These are phyloP conservation scores for Xylota sylvarum DNA, from an alignment of 2,888 invertebrate genomes.

Conservation along the genomic window DNA sequence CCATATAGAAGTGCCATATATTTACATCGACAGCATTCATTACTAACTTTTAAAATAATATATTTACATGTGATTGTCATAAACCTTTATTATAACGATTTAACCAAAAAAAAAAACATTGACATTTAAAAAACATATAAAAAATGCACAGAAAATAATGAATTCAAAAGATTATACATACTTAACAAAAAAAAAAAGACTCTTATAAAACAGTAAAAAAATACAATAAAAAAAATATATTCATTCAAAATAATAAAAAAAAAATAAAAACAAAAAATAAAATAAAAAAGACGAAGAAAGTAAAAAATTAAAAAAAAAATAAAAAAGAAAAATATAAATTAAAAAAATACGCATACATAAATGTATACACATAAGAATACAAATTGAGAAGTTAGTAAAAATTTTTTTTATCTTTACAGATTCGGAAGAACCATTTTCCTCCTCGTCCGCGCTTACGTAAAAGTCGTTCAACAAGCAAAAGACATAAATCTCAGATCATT, in stretches of 20 bases:
- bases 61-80: conserved; percentile 9
- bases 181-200: not conserved
- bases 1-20: not conserved
- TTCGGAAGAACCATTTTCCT: conserved; percentile 89
- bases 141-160: not conserved
- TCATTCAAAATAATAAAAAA: conserved; percentile 29
- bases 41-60: not conserved
- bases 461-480: conserved; percentile 58
- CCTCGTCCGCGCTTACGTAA: conserved; percentile 87
- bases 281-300: conserved; percentile 13
- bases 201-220: conserved; percentile 8
- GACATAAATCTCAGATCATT: conserved; percentile 9
- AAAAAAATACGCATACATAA: not conserved
- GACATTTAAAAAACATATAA: not conserved
- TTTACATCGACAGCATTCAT: not conserved
- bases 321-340: conserved; percentile 14
- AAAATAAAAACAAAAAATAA: conserved; percentile 30
- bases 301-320: conserved; percentile 21
- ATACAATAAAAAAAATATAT: conserved; percentile 14
- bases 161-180: not conserved
- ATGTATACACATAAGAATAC: not conserved
- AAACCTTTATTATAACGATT: conserved; percentile 56
- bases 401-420: conserved; percentile 84
- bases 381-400: not conserved
- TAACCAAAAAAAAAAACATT: conserved; percentile 5